phyloP scores from a whole-genome alignment of 2,113 vertebrate genomes.

The Dasypus novemcinctus region DNA sequence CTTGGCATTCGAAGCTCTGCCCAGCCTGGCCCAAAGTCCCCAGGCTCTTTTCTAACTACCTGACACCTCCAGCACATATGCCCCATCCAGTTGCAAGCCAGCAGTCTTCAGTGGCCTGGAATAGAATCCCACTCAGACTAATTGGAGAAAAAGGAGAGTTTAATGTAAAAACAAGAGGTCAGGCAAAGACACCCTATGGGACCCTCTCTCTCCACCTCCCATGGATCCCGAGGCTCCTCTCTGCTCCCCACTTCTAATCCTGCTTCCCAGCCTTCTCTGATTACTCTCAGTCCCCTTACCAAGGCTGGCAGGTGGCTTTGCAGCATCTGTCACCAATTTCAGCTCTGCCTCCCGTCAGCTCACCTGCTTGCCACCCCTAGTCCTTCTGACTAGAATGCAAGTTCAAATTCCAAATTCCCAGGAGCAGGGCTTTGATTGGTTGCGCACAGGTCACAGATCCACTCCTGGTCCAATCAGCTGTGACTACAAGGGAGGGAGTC shows the following conservation, averaged over 20 bases:
- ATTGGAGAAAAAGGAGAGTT: not conserved
- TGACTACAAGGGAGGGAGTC: not conserved
- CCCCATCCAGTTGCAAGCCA: not conserved
- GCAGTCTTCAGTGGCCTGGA: not conserved
- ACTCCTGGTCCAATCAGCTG: not conserved
- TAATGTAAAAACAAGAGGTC: not conserved
- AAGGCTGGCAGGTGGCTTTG: not conserved
- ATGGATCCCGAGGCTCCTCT: not conserved
- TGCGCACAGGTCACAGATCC: not conserved
- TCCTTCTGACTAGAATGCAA: not conserved
- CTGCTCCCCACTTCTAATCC: not conserved
- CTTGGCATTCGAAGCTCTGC: not conserved
- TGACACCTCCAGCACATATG: not conserved
- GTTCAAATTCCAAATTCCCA: not conserved
- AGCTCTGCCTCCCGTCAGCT: not conserved
- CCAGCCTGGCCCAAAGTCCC: not conserved
- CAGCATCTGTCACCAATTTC: not conserved
- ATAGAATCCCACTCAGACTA: not conserved
- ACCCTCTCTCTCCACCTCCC: not conserved
- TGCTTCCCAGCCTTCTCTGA: not conserved
- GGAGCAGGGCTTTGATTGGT: not conserved
- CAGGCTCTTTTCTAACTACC: not conserved
- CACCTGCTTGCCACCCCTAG: not conserved
- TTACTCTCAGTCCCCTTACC: not conserved
- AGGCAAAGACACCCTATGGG: not conserved